Evolutionary conservation across 1,140 invertebrate species (phyloP), one percentile per base, ranked within the genome.

Genomic region (Drosophila ohnishii): DNA sequence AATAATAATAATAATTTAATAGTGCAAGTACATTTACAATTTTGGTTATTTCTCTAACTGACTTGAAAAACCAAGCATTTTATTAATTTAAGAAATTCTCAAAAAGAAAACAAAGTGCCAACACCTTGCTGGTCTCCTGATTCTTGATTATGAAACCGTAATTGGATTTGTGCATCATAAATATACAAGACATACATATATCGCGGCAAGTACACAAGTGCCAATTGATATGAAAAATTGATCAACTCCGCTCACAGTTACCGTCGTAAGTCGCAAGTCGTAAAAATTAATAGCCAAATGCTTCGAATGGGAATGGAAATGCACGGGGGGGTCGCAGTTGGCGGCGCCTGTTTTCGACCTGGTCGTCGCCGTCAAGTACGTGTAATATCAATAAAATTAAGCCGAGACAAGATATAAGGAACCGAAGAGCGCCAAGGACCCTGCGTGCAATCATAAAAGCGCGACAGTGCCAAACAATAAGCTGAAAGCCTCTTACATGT

Each of bases 321-420:
- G 59, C 11, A n/a, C 19, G 3, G 5, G 13, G 10, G 5, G 34
- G 28, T 3, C n/a, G 14, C 25, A 28, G 35, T 22, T 19, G 11
- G 8, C 13, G 22, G 69, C 30, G 61, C 35, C 66, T 72, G 69
- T 59, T 75, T 50, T 65, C 71, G 72, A 75, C 71, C 72, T 75
- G 73, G 47, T 73, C 60, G 39, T 58, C 60, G 48, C 58, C 66
- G 65, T 79, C 71, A 86, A 87, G 82, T 88, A 76, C 58, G 83
- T 82, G 84, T 84, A 88, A 87, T 87, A 87, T 83, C 79, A 87
- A 87, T 87, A 87, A 87, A 88, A 87, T 88, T 79, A 87, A 83
- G 84, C 84, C 63, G 66, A 67, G 64, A 58, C 70, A 75, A 75
- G 71, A 53, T 37, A 37, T 44, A 37, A 39, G 71, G 58, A 6